Base-by-base conservation (phyloP, 37 sponge, comb jelly and placozoan genomes). In the Lycopodina hypogea region DNA sequence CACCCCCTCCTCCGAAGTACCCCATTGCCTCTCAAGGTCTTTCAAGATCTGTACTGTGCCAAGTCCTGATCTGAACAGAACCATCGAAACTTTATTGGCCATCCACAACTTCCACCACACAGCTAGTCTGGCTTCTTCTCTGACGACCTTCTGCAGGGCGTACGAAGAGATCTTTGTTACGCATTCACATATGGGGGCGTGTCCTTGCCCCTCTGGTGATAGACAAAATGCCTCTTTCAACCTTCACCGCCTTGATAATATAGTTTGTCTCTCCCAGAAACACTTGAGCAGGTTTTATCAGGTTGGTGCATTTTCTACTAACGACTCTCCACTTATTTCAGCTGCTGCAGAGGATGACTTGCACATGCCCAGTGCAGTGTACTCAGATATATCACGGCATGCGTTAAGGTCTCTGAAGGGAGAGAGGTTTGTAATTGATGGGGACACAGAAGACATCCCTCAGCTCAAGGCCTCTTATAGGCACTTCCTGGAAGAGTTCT, bases 401-500 rank as follows among this genome's bases (percentile, higher is more conserved):
- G 68, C 77, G 1, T 41, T 68, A 57, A 61, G 70, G 1, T 84
- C 84, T 24, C 61, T 84, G 3, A 84, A 57, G 60, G 30, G 50
- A 22, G 72, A 26, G 22, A 26, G 73, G 18, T 52, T 53, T 18
- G 24, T 12, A 1, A 30, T 12, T 26, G 38, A 32, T 76, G 76
- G 40, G 0, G 62, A 37, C 1, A 33, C n/a, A 9, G 56, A 53
- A 34, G 79, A 69, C 12, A 8, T 24, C 23, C 23, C 38, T 69
- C 78, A 48, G 28, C 78, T 19, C 24, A 56, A 7, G 1, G 32
- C 45, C 26, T 58, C n/a, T 37, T 59, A 70, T 57, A 1, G 41
- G 57, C 69, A 24, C 6, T 55, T 68, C 23, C 53, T 85, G 28
- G 85, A 85, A 64, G 85, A 85, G 67, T 64, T 85, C 67, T 78